phyloP scores from a whole-genome alignment of 2,113 vertebrate genomes.

The Rissa tridactyla region DNA sequence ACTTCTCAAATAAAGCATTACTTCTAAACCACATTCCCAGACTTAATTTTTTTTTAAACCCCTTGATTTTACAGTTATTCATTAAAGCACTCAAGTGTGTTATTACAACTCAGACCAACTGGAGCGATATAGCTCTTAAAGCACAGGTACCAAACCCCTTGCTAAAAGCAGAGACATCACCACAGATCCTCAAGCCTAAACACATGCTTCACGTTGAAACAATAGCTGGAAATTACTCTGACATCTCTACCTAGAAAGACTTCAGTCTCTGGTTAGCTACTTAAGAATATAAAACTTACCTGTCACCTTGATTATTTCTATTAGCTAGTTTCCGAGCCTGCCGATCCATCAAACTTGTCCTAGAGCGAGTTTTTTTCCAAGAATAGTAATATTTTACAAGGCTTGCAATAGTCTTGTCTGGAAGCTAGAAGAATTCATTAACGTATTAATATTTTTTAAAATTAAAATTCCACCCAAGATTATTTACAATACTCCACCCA shows the following conservation, averaged over 20 bases:
- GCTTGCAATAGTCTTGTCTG: constrained; percentile 98
- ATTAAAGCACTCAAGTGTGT: background rate
- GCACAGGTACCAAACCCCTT: background rate
- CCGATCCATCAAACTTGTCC: constrained; percentile 98
- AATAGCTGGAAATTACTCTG: background rate
- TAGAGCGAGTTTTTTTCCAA: constrained; percentile 98
- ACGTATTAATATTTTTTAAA: background rate
- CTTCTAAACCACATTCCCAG: background rate
- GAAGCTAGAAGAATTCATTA: constrained; percentile 81
- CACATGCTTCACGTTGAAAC: background rate
- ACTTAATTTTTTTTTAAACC: background rate
- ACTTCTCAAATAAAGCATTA: background rate
- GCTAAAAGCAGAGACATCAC: background rate
- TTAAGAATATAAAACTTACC: constrained; percentile 65
- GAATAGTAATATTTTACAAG: constrained; percentile 99
- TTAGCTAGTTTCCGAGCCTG: constrained; percentile 94
- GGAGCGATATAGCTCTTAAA: background rate
- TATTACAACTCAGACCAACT: background rate
- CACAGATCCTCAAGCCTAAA: background rate
- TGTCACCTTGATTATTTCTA: constrained; percentile 92
- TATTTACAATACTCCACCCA: background rate
- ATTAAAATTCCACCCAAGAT: background rate
- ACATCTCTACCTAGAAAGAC: background rate
- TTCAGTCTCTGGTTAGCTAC: background rate
- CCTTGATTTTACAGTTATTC: background rate